phyloP scores from a whole-genome alignment of 2,797 vertebrate species.

The Geotrypetes seraphini region DNA sequence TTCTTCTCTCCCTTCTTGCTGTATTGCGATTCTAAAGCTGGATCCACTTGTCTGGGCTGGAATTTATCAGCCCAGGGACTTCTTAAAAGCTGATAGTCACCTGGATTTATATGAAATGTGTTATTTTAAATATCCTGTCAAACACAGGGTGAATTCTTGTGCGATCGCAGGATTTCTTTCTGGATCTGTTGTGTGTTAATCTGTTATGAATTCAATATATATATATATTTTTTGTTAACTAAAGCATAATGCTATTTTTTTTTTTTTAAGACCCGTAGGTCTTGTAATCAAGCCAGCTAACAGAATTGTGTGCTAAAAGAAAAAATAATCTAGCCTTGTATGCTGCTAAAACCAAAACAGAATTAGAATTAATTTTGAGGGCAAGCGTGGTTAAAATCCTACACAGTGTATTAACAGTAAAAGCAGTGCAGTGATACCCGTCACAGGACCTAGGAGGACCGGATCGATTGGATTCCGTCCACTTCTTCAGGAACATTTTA shows the following conservation, averaged over 20 bases:
- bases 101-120: slow-evolving; percentile 43
- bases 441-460: slow-evolving; percentile 53
- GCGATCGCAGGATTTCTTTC: slow-evolving; percentile 39
- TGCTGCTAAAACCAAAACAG: slow-evolving; percentile 59
- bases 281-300: slow-evolving; percentile 45
- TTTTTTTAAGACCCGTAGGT: slow-evolving; percentile 31
- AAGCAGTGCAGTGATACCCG: too few species aligned
- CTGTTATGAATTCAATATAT: slow-evolving; percentile 35
- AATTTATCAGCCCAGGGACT: slow-evolving; percentile 42
- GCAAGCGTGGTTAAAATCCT: slow-evolving; percentile 44
- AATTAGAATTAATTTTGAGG: slow-evolving; percentile 40
- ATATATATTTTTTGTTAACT: slow-evolving; percentile 24
- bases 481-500: slow-evolving; percentile 59
- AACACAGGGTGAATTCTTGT: slow-evolving; percentile 27
- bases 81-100: slow-evolving; percentile 46
- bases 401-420: slow-evolving; percentile 18
- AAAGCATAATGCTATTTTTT: slow-evolving; percentile 41
- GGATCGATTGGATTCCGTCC: slow-evolving; percentile 50
- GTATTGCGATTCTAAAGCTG: slow-evolving; percentile 34
- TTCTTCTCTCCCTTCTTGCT: slow-evolving; percentile 9
- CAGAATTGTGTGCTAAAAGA: slow-evolving; percentile 41
- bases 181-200: slow-evolving; percentile 39
- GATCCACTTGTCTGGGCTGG: slow-evolving; percentile 41
- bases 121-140: slow-evolving; percentile 42
- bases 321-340: slow-evolving; percentile 49